These are phyloP conservation scores for Gryllus bimaculatus DNA, from an alignment of 1,140 invertebrate species.

Conservation along the genomic window DNA sequence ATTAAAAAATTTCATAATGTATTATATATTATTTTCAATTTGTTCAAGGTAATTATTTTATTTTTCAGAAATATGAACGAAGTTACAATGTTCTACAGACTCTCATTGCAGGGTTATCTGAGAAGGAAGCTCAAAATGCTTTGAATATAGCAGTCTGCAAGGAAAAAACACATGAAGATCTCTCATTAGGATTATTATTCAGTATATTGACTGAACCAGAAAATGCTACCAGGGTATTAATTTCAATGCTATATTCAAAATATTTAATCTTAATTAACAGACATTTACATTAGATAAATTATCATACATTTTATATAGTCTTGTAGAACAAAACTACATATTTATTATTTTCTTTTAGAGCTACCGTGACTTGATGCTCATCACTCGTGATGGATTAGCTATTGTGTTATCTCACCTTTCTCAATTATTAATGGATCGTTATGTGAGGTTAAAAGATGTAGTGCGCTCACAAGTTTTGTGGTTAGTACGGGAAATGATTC, in stretches of 20 bases:
- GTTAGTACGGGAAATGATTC: conserved; percentile 81
- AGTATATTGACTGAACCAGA: conserved; percentile 80
- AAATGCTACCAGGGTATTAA: conserved; percentile 60
- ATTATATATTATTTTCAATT: not conserved
- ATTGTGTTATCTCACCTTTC: conserved; percentile 71
- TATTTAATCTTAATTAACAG: not conserved
- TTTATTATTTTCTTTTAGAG: conserved; percentile 37
- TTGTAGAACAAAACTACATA: no score
- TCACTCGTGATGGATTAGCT: conserved; percentile 78
- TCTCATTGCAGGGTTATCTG: conserved; percentile 70
- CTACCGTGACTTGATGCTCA: conserved; percentile 83
- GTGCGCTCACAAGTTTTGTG: conserved; percentile 71
- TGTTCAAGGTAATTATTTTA: not conserved
- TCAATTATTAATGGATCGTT: conserved; percentile 80
- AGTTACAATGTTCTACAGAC: conserved; percentile 65
- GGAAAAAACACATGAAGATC: conserved; percentile 80
- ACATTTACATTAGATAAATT: not conserved
- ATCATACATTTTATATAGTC: no score
- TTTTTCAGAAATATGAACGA: conserved; percentile 79
- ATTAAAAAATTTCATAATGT: not conserved
- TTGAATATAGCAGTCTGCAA: conserved; percentile 81
- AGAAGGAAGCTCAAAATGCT: conserved; percentile 88
- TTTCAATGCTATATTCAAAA: not conserved
- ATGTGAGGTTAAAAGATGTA: conserved; percentile 72
- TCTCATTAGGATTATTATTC: conserved; percentile 77